Conservation (phyloP, 2,797 vertebrate species). For the Ptychadena robeensis region DNA sequence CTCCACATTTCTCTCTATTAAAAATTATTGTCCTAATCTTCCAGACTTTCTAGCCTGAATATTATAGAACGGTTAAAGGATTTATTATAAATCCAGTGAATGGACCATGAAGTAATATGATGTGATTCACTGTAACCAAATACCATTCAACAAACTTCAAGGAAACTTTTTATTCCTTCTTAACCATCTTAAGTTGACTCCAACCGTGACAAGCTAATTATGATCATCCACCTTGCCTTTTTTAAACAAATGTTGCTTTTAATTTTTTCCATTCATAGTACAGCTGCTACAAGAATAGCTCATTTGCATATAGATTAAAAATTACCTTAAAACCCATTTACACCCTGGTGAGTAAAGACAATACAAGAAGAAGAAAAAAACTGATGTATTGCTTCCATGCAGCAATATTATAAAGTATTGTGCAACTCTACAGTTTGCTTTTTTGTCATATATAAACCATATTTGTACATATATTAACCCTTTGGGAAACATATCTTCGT, state of each 20-base stretch:
- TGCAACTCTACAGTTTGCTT: slow-evolving; percentile 25
- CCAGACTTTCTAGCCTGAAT: neutral
- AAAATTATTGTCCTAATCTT: slow-evolving; percentile 25
- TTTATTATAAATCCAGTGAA: slow-evolving; percentile 64
- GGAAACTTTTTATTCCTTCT: slow-evolving; percentile 46
- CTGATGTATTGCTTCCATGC: slow-evolving; percentile 63
- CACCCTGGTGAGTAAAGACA: slow-evolving; percentile 69
- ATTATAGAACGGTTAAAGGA: slow-evolving; percentile 53
- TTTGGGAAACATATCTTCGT: neutral
- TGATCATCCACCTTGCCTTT: slow-evolving; percentile 64
- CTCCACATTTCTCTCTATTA: slow-evolving; percentile 1
- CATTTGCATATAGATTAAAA: slow-evolving; percentile 76
- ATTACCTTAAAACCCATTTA: slow-evolving; percentile 72
- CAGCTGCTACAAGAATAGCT: slow-evolving; percentile 65
- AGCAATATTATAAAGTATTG: slow-evolving; percentile 44
- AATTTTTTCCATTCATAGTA: slow-evolving; percentile 68
- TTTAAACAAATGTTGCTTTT: slow-evolving; percentile 68
- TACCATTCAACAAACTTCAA: slow-evolving; percentile 53
- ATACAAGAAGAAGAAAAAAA: slow-evolving; percentile 64
- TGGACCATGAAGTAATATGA: slow-evolving; percentile 57
- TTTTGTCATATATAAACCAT: slow-evolving; percentile 18
- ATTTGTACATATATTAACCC: slow-evolving; percentile 23
- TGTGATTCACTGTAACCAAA: slow-evolving; percentile 62
- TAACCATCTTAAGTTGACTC: slow-evolving; percentile 62
- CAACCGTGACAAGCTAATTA: slow-evolving; percentile 61